Evolutionary conservation across 2,888 invertebrate species (phyloP).

Genomic region (Lithophane semibrunnea): DNA sequence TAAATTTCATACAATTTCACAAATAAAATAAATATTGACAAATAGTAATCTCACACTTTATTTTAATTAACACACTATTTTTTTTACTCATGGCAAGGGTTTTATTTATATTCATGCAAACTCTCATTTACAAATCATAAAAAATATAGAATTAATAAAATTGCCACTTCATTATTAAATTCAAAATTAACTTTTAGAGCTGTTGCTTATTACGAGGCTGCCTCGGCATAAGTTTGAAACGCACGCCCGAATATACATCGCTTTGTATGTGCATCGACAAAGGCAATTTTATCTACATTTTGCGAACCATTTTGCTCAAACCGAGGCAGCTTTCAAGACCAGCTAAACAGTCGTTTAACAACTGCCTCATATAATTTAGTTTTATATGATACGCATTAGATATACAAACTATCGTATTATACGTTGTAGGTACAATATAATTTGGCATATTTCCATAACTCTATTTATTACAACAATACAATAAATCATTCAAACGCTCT

Average conservation of each 20-base stretch:
- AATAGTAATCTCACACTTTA: constrained; percentile 51
- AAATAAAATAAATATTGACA: constrained; percentile 64
- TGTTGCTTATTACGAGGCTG: constrained; percentile 25
- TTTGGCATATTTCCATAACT: constrained; percentile 66
- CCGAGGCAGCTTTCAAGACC: constrained; percentile 29
- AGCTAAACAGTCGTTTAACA: constrained; percentile 65
- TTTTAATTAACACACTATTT: constrained; percentile 47
- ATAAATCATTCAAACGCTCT: constrained; percentile 65
- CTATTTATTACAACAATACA: constrained; percentile 62
- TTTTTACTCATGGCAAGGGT: constrained; percentile 39
- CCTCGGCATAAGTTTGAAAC: constrained; percentile 30
- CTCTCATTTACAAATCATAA: constrained; percentile 27
- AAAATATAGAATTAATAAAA: constrained; percentile 28
- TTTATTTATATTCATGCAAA: constrained; percentile 34
- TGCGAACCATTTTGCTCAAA: constrained; percentile 15
- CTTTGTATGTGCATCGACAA: background rate
- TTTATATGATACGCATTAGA: constrained; percentile 65
- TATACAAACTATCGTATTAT: constrained; percentile 59
- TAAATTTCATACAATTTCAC: constrained; percentile 77
- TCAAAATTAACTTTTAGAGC: constrained; percentile 32
- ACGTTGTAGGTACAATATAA: constrained; percentile 67
- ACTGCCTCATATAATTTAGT: constrained; percentile 55
- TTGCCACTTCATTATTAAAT: constrained; percentile 34
- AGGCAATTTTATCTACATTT: constrained; percentile 17
- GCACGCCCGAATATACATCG: background rate